Conservation (phyloP, 2,888 invertebrate genomes). For the Drosophila mettleri region DNA sequence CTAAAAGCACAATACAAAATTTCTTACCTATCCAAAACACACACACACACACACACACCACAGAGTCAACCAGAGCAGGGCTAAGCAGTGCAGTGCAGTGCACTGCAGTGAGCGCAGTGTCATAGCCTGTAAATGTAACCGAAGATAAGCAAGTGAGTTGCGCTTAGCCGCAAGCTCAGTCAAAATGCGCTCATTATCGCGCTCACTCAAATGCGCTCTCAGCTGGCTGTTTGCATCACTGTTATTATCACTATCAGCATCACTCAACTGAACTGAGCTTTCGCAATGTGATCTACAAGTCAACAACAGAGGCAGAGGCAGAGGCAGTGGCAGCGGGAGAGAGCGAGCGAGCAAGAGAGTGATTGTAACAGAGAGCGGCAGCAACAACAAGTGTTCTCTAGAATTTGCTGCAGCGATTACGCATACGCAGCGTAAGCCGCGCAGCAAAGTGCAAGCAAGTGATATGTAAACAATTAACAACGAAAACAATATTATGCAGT, state of each 20-base stretch:
- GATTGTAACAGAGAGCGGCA: neutral
- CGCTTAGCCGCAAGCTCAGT: conserved; percentile 35
- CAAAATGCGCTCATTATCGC: conserved; percentile 5
- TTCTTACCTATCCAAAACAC: conserved; percentile 33
- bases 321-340: neutral
- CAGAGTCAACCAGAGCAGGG: neutral
- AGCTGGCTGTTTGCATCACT: conserved; percentile 5
- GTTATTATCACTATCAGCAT: conserved; percentile 46
- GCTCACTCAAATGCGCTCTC: conserved; percentile 2
- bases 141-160: conserved; percentile 46
- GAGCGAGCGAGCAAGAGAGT: neutral
- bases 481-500: conserved; percentile 46
- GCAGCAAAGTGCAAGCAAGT: conserved; percentile 12
- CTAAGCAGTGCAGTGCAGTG: neutral
- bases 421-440: conserved; percentile 34
- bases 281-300: conserved; percentile 45
- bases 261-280: conserved; percentile 51
- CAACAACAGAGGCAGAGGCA: neutral
- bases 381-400: conserved; percentile 47
- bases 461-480: conserved; percentile 44
- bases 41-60: neutral
- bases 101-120: neutral
- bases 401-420: conserved; percentile 40
- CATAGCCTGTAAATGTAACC: conserved; percentile 30
- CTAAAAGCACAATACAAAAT: conserved; percentile 49